Conservation (phyloP, 2,888 invertebrate genomes). For the Empis livida region DNA sequence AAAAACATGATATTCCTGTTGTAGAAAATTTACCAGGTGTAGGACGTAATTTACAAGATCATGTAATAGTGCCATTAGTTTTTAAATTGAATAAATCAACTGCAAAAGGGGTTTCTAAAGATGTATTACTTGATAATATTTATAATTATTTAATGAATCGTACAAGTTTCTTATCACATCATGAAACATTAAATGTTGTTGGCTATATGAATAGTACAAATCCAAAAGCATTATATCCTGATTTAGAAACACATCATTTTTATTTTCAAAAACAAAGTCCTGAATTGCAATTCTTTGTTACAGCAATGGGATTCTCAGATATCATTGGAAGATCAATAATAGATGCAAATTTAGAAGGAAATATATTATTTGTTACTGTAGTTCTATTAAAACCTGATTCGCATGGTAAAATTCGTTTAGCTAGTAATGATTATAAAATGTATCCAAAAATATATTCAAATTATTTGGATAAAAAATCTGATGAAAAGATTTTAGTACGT, state of each 20-base stretch:
- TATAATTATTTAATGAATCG: constrained; percentile 39
- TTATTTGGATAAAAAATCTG: constrained; percentile 47
- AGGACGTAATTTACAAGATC: constrained; percentile 68
- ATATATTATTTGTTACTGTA: constrained; percentile 23
- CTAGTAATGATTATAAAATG: constrained; percentile 39
- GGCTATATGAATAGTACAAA: constrained; percentile 43
- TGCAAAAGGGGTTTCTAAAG: constrained; percentile 16
- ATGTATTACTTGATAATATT: constrained; percentile 20
- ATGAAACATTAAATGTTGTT: constrained; percentile 33
- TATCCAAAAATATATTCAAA: constrained; percentile 52
- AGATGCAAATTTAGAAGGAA: constrained; percentile 25
- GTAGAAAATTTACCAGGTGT: constrained; percentile 33
- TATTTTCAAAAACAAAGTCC: constrained; percentile 35
- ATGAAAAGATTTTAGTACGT: constrained; percentile 40
- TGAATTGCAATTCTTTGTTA: constrained; percentile 26
- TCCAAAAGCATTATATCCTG: constrained; percentile 39
- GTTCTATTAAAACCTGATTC: constrained; percentile 37
- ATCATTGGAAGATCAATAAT: constrained; percentile 27
- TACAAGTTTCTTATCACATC: constrained; percentile 37
- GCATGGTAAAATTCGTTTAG: constrained; percentile 40
- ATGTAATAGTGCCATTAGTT: constrained; percentile 43
- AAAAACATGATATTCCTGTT: constrained; percentile 17
- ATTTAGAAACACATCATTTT: constrained; percentile 41
- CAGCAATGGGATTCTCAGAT: constrained; percentile 26
- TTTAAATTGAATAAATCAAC: constrained; percentile 31